These are phyloP conservation scores for Drosophila persimilis DNA, from an alignment of 1,140 invertebrate species.

Conservation along the genomic window DNA sequence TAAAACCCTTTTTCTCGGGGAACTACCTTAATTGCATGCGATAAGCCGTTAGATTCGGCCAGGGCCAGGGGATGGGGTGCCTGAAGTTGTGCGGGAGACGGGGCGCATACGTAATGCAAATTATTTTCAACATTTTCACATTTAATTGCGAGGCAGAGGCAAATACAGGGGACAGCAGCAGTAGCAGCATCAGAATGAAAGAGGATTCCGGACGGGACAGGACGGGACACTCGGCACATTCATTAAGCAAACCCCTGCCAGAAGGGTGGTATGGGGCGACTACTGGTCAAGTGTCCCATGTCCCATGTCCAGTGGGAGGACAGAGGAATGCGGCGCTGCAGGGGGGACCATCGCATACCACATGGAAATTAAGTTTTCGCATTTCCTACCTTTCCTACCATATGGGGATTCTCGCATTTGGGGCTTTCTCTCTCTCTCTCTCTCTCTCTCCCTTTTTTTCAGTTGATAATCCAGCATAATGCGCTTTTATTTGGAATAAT, in stretches of 20 bases:
- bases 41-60: conserved; percentile 64
- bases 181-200: too few species aligned
- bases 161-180: conserved; percentile 10
- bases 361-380: conserved; percentile 80
- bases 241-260: conserved; percentile 59
- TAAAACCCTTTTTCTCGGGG: conserved; percentile 38
- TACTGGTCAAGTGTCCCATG: conserved; percentile 46
- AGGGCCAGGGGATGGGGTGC: too few species aligned
- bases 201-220: conserved; percentile 1
- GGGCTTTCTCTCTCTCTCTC: conserved; percentile 7
- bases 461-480: conserved; percentile 83
- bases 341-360: conserved; percentile 60
- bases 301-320: conserved; percentile 35
- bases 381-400: conserved; percentile 70
- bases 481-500: conserved; percentile 83
- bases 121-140: conserved; percentile 82
- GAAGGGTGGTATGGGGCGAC: background rate
- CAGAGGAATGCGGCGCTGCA: conserved; percentile 44
- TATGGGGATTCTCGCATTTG: conserved; percentile 9
- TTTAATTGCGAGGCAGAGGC: conserved; percentile 74
- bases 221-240: conserved; percentile 54
- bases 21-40: conserved; percentile 83
- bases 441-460: conserved; percentile 15
- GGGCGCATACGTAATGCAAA: conserved; percentile 78
- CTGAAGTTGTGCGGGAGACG: background rate